These are phyloP conservation scores for Platyrinchus mystaceus DNA, from an alignment of 2,797 vertebrate genomes.

Conservation along the genomic window DNA sequence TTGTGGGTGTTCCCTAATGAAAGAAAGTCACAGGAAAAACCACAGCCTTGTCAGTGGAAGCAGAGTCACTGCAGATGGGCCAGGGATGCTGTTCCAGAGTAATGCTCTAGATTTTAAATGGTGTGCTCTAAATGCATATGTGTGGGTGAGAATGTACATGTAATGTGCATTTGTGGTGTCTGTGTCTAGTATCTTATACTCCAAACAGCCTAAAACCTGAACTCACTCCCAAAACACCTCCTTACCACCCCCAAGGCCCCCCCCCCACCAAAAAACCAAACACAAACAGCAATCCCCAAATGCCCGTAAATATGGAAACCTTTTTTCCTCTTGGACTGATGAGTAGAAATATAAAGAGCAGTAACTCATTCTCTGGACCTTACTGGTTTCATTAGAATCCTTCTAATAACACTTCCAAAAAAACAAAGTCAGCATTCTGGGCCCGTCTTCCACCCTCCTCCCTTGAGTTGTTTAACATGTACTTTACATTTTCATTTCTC, in stretches of 20 bases:
- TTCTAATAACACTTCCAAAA: neutral
- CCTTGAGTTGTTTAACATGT: neutral
- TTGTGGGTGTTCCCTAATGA: neutral
- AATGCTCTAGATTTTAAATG: neutral
- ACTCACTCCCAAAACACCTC: neutral
- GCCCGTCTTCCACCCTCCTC: neutral
- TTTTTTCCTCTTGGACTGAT: neutral
- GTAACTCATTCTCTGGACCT: neutral
- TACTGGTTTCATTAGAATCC: neutral
- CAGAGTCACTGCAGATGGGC: neutral
- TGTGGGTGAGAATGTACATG: constrained; percentile 17
- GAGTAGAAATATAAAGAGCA: neutral
- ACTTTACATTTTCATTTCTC: constrained; percentile 56
- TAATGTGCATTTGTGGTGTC: constrained; percentile 14
- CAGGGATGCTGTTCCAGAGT: neutral
- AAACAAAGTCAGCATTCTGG: neutral
- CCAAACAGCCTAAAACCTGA: neutral
- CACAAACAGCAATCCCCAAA: neutral
- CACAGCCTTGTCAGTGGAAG: neutral
- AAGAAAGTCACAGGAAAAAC: neutral
- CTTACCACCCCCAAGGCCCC: neutral
- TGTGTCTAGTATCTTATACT: neutral
- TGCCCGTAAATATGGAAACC: neutral
- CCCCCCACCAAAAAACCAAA: neutral
- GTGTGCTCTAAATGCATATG: neutral